Percentiles rank a stretch among this genome's conserved stretches.
These are phyloP conservation scores for Fabriciana adippe DNA, from an alignment of 2,888 invertebrate genomes.

Conservation along the genomic window DNA sequence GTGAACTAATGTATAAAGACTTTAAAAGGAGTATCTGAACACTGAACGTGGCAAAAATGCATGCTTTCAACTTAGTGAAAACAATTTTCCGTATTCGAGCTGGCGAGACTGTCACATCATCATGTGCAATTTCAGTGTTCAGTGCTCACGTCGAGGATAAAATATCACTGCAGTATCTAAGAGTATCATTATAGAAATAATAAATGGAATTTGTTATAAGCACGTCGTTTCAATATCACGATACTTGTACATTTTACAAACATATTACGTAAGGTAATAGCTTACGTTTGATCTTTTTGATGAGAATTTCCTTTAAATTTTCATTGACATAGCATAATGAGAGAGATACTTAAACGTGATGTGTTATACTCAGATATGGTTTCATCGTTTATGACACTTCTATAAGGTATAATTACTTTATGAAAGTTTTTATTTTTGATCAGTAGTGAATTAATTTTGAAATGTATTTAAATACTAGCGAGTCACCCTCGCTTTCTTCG, in stretches of 20 bases:
- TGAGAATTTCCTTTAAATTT: slow-evolving; percentile 12
- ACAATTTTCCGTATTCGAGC: slow-evolving; percentile 48
- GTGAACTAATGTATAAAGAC: slow-evolving; percentile 43
- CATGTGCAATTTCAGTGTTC: slow-evolving; percentile 47
- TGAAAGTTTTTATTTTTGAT: too few relatives aligned
- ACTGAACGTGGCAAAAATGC: slow-evolving; percentile 44
- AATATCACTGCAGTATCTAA: slow-evolving; percentile 24
- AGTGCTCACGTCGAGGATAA: slow-evolving; percentile 39
- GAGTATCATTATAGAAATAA: slow-evolving; percentile 37
- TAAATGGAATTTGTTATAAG: slow-evolving; percentile 24
- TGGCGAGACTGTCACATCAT: slow-evolving; percentile 48
- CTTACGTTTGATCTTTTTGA: slow-evolving; percentile 16
- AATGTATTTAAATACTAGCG: too few relatives aligned
- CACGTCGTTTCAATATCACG: slow-evolving; percentile 13
- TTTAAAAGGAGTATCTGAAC: slow-evolving; percentile 39
- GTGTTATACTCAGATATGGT: background rate
- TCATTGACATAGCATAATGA: background rate
- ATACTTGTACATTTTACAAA: slow-evolving; percentile 11
- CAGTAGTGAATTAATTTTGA: too few relatives aligned
- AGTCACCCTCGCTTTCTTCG: too few relatives aligned
- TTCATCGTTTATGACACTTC: too few relatives aligned
- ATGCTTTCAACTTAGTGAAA: slow-evolving; percentile 47
- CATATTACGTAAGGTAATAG: slow-evolving; percentile 15
- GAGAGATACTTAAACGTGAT: background rate
- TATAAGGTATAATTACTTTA: too few relatives aligned